Base-by-base conservation (phyloP, 2,888 invertebrate genomes). In the Ophion costatus region DNA sequence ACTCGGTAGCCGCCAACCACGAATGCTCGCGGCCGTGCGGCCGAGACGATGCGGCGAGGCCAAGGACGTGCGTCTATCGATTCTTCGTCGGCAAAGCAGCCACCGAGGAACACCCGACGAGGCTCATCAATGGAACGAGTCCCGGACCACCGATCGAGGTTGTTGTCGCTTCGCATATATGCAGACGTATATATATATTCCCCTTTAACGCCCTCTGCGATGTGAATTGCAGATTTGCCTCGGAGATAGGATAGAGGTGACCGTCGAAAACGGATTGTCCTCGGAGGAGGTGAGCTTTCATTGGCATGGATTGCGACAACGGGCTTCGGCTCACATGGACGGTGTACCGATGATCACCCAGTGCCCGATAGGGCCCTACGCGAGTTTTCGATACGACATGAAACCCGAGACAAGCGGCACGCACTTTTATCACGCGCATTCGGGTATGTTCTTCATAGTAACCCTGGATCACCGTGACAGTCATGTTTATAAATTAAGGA, bases 231-330 rank as follows among this genome's bases (percentile, higher is more conserved):
- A 91, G 90, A 66, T 91, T 29, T 91, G 91, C 66, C 86, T 90
- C 5, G 91, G 90, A 4, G 91, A 91, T 64, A 89, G 87, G 10
- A 69, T 91, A 45, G 91, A 90, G 61, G 87, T 91, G 3, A 59
- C 89, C 51, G 74, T 91, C 7, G 84, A 90, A 56, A 91, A 91
- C 70, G 87, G 83, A 84, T 83, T 91, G 57, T 88, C 87, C 29
- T 86, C 88, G 7, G 82, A 88, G 11, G 91, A 91, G 67, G 69
- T 91, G 56, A 87, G 94, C 57, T 92, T 95, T 22, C 95, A 95
- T 89, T 95, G 95, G 94, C 95, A 95, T 88, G 95, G 95, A 11
- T 76, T 94, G 14, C 91, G 90, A 64, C 94, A 93, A 83, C 87
- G 86, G 14, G 89, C 88, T 14, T 90, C 90, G 0, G 90, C 90